Base-by-base conservation (phyloP, 2,888 invertebrate genomes). In the Erynnis tages region DNA sequence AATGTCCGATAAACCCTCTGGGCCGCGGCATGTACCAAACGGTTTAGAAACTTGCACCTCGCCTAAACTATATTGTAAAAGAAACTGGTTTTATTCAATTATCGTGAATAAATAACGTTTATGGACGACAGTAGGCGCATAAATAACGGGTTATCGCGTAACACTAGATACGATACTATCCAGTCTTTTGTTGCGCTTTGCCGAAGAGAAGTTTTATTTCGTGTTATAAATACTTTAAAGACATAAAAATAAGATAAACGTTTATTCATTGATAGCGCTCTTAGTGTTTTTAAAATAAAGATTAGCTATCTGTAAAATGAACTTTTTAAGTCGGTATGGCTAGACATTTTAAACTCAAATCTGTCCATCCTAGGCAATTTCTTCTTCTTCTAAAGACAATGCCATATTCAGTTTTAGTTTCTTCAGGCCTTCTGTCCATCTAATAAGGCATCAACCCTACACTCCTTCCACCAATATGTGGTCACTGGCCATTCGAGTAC, bases 71-170 rank as follows among this genome's bases (percentile, higher is more conserved):
- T 45, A 45, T 45, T 46, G 35, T 46, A 46, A 46, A 46, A 46
- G 46, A 46, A 46, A 46, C 46, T 46, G 46, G 46, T 46, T 46
- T 46, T 27, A 35, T 46, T 37, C 46, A 46, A 46, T 46, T 46
- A 46, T 46, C 35, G 35, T 27, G 46, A 46, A 46, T 46, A 45
- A 45, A 46, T 37, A 35, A 46, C 46, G 17, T 35, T 35, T 46
- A 37, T 46, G 35, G 46, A 5, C 17, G 23, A 27, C 35, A 35
- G 27, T 27, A 45, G 23, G 46, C 46, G 27, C 35, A 46, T 46
- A 27, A 37, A 46, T 35, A 35, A 46, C 16, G 17, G 17, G 35
- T 37, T 35, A 46, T 46, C 25, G 30, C 21, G 21, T 32, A 46
- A 44, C 30, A 35, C 35, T 35, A 16, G 25, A 35, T 34, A 46